These are phyloP conservation scores for Ceratina japonica DNA, from an alignment of 1,140 invertebrate species.

Conservation along the genomic window DNA sequence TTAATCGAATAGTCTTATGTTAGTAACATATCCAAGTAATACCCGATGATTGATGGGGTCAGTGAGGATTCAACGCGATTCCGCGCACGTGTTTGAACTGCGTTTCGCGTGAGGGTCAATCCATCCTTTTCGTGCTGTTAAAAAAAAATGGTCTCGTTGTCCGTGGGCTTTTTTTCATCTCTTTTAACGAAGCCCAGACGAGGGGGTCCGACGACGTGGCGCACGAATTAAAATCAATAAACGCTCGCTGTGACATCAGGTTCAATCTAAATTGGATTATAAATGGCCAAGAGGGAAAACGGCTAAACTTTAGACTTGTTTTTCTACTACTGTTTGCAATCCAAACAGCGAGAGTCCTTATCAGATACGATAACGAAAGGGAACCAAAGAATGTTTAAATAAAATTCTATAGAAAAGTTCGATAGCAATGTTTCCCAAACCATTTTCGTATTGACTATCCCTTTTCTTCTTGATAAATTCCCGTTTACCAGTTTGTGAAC, in stretches of 20 bases:
- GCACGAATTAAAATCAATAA: slow-evolving; percentile 31
- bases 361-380: too few species aligned
- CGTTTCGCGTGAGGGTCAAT: slow-evolving; percentile 38
- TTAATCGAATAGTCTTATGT: slow-evolving; percentile 36
- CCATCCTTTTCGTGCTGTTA: neutral
- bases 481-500: neutral
- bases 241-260: neutral
- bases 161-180: neutral
- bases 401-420: too few species aligned
- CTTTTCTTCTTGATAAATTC: neutral
- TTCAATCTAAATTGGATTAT: slow-evolving; percentile 20
- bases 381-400: too few species aligned
- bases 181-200: neutral
- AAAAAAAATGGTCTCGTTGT: slow-evolving; percentile 1
- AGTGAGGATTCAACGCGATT: slow-evolving; percentile 14
- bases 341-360: too few species aligned
- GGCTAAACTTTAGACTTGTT: too few species aligned
- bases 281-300: neutral
- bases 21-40: slow-evolving; percentile 28
- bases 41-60: slow-evolving; percentile 35
- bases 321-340: too few species aligned
- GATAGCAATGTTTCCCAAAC: too few species aligned
- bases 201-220: neutral
- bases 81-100: slow-evolving; percentile 28
- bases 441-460: neutral